Evolutionary conservation across 37 sponge, comb jelly and placozoan species (phyloP), one percentile per base, ranked within the genome.

Genomic region (Cliona cf. orientalis): DNA sequence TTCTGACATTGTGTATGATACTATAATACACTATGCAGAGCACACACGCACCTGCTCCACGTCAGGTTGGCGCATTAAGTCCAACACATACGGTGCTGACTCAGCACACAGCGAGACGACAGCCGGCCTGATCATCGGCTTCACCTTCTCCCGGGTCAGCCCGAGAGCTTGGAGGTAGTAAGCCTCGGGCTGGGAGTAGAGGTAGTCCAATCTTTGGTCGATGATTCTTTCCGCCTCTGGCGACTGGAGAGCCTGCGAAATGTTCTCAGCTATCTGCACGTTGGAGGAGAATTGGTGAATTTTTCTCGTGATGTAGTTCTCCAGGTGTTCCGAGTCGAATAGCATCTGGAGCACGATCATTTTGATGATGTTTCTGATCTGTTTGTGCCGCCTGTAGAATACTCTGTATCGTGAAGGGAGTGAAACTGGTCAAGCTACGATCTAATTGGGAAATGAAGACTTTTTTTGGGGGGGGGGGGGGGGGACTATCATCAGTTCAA

Each of bases 101-200:
- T 94, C 95, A 39, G 91, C 92, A 81, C 93, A 86, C 34, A 94
- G 79, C 17, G 90, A 86, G 7, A 94, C 39, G 34, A 94, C 56
- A 25, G 94, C 71, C 22, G 95, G 95, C 31, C 80, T 74, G 3
- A 94, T 74, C 67, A 94, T 59, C 9, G 86, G 65, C 28, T 70
- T 78, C 23, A 94, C 31, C 19, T 74, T 39, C 14, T 84, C 78
- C 35, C 63, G 76, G 0, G 35, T 69, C 28, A 91, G 37, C 0
- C 95, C 95, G 19, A 94, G 34, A 5, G 43, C 49, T 35, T 67
- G 58, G 28, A 94, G 67, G 37, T 78, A 78, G 53, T 91, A 37
- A 0, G 77, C 86, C 32, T 88, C 91, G 11, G 92, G 89, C 22
- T 80, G 65, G 11, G 66, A 28, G 46, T 79, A 91, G 5, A 91